Conservation (phyloP, 2,888 invertebrate species). For the Mythimna pallens region DNA sequence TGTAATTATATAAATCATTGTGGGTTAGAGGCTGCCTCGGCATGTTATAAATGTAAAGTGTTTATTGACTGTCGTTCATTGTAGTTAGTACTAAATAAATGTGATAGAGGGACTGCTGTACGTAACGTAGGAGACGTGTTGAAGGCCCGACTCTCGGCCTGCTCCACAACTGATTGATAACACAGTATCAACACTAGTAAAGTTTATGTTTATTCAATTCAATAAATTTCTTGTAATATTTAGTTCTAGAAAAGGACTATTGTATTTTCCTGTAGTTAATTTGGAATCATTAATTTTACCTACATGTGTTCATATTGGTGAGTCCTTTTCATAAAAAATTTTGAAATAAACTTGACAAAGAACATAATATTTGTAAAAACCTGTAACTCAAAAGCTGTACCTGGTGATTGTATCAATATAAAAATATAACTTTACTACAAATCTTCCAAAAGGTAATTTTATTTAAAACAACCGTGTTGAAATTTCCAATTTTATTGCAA, state of each 20-base stretch:
- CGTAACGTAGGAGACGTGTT: conserved; percentile 70
- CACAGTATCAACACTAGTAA: conserved; percentile 69
- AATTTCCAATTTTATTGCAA: conserved; percentile 83
- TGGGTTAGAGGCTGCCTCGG: conserved; percentile 64
- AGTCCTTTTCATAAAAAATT: conserved; percentile 79
- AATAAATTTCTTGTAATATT: conserved; percentile 76
- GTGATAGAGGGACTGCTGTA: conserved; percentile 86
- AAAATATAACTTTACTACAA: conserved; percentile 90
- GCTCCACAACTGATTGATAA: conserved; percentile 64
- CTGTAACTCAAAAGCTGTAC: conserved; percentile 89
- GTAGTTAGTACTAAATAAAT: conserved; percentile 79
- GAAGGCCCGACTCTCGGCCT: conserved; percentile 25
- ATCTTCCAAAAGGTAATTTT: conserved; percentile 85
- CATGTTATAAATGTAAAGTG: conserved; percentile 73
- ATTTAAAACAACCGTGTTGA: conserved; percentile 65
- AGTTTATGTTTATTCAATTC: conserved; percentile 72
- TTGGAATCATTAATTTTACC: conserved; percentile 76
- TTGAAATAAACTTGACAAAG: conserved; percentile 79
- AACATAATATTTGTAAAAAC: conserved; percentile 84
- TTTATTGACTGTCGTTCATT: conserved; percentile 85
- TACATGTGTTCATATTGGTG: conserved; percentile 74
- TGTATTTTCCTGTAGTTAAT: conserved; percentile 72
- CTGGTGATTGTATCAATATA: conserved; percentile 90
- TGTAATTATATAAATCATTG: conserved; percentile 68
- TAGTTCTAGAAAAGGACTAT: conserved; percentile 76